These are phyloP conservation scores for Tamias sibiricus DNA, from an alignment of 2,113 vertebrate species.

Conservation along the genomic window DNA sequence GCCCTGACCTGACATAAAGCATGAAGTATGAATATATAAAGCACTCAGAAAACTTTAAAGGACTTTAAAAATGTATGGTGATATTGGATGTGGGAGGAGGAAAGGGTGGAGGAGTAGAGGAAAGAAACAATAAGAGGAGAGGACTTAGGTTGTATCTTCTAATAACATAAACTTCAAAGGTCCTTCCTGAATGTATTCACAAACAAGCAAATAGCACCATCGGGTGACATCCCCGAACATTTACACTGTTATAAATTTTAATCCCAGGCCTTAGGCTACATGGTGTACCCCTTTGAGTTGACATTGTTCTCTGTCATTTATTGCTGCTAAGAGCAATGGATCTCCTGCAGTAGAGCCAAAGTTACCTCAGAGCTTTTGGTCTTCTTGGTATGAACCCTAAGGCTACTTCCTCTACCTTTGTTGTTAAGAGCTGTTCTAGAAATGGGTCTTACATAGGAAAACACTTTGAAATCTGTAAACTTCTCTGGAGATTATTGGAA, in stretches of 20 bases:
- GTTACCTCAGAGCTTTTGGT: neutral
- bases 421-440: neutral
- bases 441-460: neutral
- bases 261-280: neutral
- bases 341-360: neutral
- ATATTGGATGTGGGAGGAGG: neutral
- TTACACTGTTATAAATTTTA: conserved; percentile 17
- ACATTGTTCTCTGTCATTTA: neutral
- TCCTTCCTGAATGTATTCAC: conserved; percentile 36
- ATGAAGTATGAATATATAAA: conserved; percentile 35
- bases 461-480: neutral
- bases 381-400: neutral
- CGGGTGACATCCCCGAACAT: neutral
- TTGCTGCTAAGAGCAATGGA: neutral
- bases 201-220: conserved; percentile 8
- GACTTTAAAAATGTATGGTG: neutral
- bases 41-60: conserved; percentile 52
- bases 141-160: neutral
- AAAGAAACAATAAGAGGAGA: neutral
- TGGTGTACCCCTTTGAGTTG: neutral
- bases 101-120: no score
- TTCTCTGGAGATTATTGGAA: neutral
- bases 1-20: conserved; percentile 43
- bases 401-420: neutral
- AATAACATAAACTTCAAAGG: neutral